These are phyloP conservation scores for Tragelaphus scriptus DNA, from an alignment of 2,113 vertebrate species.

Conservation along the genomic window DNA sequence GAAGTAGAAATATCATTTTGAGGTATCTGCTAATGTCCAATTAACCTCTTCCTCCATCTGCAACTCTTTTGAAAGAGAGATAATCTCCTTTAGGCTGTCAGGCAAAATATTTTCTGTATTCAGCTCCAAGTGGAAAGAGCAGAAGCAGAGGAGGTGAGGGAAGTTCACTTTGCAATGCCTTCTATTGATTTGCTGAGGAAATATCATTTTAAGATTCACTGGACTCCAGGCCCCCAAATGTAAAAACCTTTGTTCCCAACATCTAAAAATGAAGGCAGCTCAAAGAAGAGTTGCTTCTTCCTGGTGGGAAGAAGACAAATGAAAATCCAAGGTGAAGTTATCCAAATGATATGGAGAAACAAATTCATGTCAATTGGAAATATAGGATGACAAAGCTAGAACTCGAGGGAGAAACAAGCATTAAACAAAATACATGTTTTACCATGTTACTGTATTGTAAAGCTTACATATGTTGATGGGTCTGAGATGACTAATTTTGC, in stretches of 20 bases:
- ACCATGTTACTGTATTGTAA: background rate
- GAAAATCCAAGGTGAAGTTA: background rate
- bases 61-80: slow-evolving; percentile 50
- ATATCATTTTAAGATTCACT: slow-evolving; percentile 28
- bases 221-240: background rate
- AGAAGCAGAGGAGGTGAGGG: background rate
- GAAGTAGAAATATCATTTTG: slow-evolving; percentile 45
- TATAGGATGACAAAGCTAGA: background rate
- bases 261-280: background rate
- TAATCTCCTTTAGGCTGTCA: slow-evolving; percentile 46
- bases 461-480: background rate
- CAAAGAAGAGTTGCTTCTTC: background rate
- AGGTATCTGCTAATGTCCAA: slow-evolving; percentile 49
- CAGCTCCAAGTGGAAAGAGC: background rate
- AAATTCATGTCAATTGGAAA: background rate
- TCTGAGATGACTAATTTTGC: background rate
- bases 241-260: slow-evolving; percentile 25
- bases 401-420: background rate
- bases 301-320: background rate
- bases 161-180: slow-evolving; percentile 24
- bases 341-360: background rate
- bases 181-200: slow-evolving; percentile 55
- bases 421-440: background rate
- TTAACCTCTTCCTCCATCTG: slow-evolving; percentile 58
- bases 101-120: background rate